A percentile compares a stretch with the other conserved stretches of the same genome.
Evolutionary conservation across 92 coral and sea anemone species (phyloP).

Genomic region (Blastomussa wellsi): DNA sequence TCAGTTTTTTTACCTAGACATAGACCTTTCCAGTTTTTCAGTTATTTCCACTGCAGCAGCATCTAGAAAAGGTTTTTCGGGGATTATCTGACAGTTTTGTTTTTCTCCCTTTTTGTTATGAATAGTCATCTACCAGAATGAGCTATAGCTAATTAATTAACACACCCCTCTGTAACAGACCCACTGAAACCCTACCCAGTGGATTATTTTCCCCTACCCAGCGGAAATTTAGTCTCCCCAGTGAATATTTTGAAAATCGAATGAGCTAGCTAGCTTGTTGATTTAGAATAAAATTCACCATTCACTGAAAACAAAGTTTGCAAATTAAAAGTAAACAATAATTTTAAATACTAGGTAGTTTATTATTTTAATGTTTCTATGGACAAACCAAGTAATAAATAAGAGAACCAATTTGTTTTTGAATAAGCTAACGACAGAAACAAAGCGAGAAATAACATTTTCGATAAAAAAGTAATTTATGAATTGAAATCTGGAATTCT

Average conservation of each 20-base stretch:
- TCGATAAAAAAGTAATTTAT: neutral
- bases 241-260: neutral
- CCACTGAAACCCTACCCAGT: no score
- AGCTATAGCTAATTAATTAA: no score
- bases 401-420: no score
- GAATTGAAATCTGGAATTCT: no score
- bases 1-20: no score
- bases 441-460: neutral
- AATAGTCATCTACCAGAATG: no score
- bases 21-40: neutral
- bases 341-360: neutral
- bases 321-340: neutral
- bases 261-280: neutral
- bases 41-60: neutral
- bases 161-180: no score
- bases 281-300: neutral
- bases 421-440: neutral
- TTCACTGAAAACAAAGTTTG: neutral
- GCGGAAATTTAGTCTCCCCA: no score
- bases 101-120: neutral
- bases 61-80: constrained; percentile 8
- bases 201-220: no score
- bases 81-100: neutral
- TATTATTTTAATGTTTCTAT: neutral
- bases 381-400: neutral